phyloP scores from a whole-genome alignment of 2,797 vertebrate species.

The Urophycis tenuis region DNA sequence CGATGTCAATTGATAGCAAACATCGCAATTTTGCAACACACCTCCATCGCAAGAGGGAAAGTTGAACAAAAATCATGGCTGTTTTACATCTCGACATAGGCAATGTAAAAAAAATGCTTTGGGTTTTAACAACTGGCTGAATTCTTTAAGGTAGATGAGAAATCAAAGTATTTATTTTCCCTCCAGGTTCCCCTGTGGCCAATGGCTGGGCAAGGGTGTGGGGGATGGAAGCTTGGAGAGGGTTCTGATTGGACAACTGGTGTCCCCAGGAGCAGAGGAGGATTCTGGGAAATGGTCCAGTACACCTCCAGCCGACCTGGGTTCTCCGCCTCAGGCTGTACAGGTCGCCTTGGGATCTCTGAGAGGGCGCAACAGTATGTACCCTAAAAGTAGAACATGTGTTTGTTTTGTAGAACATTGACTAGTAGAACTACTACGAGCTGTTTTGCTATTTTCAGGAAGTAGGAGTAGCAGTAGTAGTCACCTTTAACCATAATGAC shows the following conservation, averaged over 20 bases:
- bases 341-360: slow-evolving; percentile 85
- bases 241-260: slow-evolving; percentile 90
- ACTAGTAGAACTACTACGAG: slow-evolving; percentile 47
- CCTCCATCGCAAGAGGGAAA: no score
- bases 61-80: no score
- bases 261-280: slow-evolving; percentile 77
- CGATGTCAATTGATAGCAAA: no score
- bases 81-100: no score
- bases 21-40: no score
- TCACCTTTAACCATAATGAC: not conserved
- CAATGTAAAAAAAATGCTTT: not conserved
- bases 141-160: not conserved
- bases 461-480: slow-evolving; percentile 18
- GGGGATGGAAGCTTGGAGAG: slow-evolving; percentile 93
- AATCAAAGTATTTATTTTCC: not conserved
- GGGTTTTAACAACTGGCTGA: not conserved
- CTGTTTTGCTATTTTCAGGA: slow-evolving; percentile 23
- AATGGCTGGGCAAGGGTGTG: slow-evolving; percentile 92
- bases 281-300: slow-evolving; percentile 83
- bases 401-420: slow-evolving; percentile 51
- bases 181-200: slow-evolving; percentile 89
- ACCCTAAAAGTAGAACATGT: slow-evolving; percentile 28
- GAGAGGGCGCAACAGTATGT: slow-evolving; percentile 80
- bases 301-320: slow-evolving; percentile 89
- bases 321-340: slow-evolving; percentile 81